These are phyloP conservation scores for Chymomyza fuscimana DNA, from an alignment of 2,888 invertebrate species.

Conservation along the genomic window DNA sequence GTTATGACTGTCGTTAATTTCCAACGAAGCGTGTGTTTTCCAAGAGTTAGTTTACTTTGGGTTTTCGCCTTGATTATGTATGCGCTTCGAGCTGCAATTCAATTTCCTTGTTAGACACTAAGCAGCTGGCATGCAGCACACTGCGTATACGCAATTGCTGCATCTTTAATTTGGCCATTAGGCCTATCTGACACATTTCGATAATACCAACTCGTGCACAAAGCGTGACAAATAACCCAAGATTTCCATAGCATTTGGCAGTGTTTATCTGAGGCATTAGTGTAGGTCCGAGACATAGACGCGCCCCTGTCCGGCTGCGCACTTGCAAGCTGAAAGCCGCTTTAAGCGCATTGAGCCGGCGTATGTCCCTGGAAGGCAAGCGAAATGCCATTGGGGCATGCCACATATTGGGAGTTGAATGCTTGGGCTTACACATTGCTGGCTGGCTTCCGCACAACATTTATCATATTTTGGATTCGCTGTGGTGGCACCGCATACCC, in stretches of 20 bases:
- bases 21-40: constrained; percentile 16
- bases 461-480: constrained; percentile 63
- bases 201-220: neutral
- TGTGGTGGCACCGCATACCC: constrained; percentile 11
- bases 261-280: constrained; percentile 64
- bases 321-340: constrained; percentile 14
- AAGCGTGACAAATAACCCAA: constrained; percentile 60
- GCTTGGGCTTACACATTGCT: neutral
- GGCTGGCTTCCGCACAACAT: constrained; percentile 59
- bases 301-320: neutral
- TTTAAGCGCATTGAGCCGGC: constrained; percentile 22
- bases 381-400: constrained; percentile 37
- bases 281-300: constrained; percentile 18
- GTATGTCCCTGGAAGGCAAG: too few relatives aligned
- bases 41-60: neutral
- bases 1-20: constrained; percentile 63
- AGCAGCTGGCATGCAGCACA: constrained; percentile 4
- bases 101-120: constrained; percentile 37
- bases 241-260: constrained; percentile 54
- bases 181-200: neutral
- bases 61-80: neutral
- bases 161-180: constrained; percentile 27
- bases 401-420: neutral
- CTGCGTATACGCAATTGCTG: constrained; percentile 31
- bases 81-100: constrained; percentile 44